phyloP scores from a whole-genome alignment of 2,888 invertebrate species.

The Siphlonurus alternatus region DNA sequence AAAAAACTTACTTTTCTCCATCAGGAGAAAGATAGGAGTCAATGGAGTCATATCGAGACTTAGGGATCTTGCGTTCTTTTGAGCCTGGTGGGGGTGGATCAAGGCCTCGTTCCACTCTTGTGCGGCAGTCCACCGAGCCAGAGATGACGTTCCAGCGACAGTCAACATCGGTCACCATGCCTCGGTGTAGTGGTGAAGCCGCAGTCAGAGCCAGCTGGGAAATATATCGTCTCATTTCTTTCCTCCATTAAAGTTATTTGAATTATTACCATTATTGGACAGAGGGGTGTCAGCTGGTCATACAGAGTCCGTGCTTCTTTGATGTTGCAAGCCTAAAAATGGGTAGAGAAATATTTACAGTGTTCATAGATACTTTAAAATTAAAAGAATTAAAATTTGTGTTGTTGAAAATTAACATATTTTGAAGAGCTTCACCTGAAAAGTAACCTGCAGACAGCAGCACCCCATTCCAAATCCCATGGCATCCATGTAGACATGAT shows the following conservation, averaged over 20 bases:
- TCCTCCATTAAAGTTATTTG: too few relatives aligned
- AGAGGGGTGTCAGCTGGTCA: slow-evolving; percentile 91
- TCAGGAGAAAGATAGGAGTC: slow-evolving; percentile 88
- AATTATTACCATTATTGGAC: slow-evolving; percentile 92
- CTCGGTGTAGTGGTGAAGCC: slow-evolving; percentile 87
- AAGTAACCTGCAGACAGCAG: slow-evolving; percentile 89
- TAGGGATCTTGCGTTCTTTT: slow-evolving; percentile 26
- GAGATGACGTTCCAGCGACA: slow-evolving; percentile 97
- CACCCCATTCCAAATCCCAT: slow-evolving; percentile 99
- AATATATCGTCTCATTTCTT: too few relatives aligned
- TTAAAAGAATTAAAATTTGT: too few relatives aligned
- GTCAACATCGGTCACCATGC: slow-evolving; percentile 87
- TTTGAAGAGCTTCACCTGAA: too few relatives aligned
- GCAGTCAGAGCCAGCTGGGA: slow-evolving; percentile 84
- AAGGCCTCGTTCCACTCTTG: slow-evolving; percentile 76
- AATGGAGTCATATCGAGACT: slow-evolving; percentile 95
- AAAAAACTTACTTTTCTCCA: slow-evolving; percentile 54
- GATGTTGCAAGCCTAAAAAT: slow-evolving; percentile 84
- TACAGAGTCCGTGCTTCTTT: slow-evolving; percentile 89
- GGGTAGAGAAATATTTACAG: too few relatives aligned
- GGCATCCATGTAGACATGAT: slow-evolving; percentile 95
- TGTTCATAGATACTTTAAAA: too few relatives aligned
- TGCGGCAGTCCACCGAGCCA: slow-evolving; percentile 88
- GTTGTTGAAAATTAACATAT: too few relatives aligned
- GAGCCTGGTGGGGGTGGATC: slow-evolving; percentile 39